Evolutionary conservation across 2,888 invertebrate genomes (phyloP).

Genomic region (Poecilobothrus nobilitatus): DNA sequence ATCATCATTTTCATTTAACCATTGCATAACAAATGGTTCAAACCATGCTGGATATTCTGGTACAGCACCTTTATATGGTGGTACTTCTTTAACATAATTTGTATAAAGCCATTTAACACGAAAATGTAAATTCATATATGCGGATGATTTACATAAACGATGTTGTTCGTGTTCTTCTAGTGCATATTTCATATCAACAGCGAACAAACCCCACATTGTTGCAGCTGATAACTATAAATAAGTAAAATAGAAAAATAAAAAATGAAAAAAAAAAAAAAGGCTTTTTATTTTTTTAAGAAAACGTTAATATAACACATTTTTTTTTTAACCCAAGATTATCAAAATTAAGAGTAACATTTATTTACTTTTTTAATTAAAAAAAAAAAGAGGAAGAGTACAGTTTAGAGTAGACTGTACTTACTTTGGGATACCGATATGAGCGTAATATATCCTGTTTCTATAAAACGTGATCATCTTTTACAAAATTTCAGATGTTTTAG

Average conservation of each 20-base stretch:
- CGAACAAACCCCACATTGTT: slow-evolving; percentile 96
- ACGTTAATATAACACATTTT: no score
- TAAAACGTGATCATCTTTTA: no score
- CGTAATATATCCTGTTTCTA: no score
- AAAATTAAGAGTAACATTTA: no score
- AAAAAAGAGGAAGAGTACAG: no score
- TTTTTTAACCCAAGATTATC: no score
- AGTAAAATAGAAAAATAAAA: slow-evolving; percentile 22
- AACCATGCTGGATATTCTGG: slow-evolving; percentile 99
- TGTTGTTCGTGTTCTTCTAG: slow-evolving; percentile 96
- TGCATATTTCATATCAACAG: slow-evolving; percentile 95
- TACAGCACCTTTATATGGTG: slow-evolving; percentile 91
- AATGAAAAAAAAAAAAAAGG: no score
- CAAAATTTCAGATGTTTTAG: no score
- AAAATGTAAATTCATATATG: slow-evolving; percentile 99
- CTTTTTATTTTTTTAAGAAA: no score
- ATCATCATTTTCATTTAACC: slow-evolving; percentile 99
- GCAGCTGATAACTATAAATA: slow-evolving; percentile 78
- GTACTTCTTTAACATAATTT: slow-evolving; percentile 95
- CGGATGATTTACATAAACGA: slow-evolving; percentile 91
- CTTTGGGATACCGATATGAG: no score
- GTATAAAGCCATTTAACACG: slow-evolving; percentile 97
- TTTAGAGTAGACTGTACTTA: no score
- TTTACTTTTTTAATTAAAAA: no score
- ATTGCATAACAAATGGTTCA: slow-evolving; percentile 99